Conservation (phyloP, 2,113 vertebrate species). For the Emydura subglobosa region DNA sequence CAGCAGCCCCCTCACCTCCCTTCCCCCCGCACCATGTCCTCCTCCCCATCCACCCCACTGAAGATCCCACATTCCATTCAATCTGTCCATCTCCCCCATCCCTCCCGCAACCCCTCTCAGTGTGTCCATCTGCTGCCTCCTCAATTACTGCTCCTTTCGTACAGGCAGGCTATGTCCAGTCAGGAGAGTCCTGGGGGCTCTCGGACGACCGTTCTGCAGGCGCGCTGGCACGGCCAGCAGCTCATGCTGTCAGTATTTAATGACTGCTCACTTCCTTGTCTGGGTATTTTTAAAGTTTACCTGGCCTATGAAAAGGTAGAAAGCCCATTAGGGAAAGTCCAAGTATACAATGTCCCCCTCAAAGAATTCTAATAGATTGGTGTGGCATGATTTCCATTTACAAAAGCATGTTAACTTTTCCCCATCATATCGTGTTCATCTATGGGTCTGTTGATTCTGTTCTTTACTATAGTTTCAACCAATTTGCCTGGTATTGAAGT, state of each 20-base stretch:
- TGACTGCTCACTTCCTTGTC: background rate
- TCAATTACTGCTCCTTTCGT: background rate
- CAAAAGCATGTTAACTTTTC: background rate
- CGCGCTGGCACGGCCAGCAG: too few relatives aligned
- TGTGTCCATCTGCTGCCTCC: background rate
- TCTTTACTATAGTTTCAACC: background rate
- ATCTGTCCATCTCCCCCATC: rapidly evolving
- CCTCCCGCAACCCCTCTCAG: background rate
- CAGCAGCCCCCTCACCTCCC: rapidly evolving
- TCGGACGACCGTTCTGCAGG: background rate
- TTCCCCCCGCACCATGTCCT: rapidly evolving
- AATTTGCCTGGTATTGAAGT: background rate
- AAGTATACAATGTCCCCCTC: too few relatives aligned
- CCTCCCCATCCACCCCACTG: background rate
- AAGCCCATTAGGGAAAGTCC: background rate
- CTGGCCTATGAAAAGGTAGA: background rate
- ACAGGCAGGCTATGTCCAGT: rapidly evolving
- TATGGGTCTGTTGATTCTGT: background rate
- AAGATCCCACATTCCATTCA: rapidly evolving
- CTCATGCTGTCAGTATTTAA: rapidly evolving
- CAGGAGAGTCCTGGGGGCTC: background rate
- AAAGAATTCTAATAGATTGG: background rate
- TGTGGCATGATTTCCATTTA: background rate
- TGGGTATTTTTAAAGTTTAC: background rate
- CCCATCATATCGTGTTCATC: background rate